A percentile compares a stretch with the other conserved stretches of the same genome.
Conservation (phyloP, 1,140 invertebrate species). For the Bombus turneri region DNA sequence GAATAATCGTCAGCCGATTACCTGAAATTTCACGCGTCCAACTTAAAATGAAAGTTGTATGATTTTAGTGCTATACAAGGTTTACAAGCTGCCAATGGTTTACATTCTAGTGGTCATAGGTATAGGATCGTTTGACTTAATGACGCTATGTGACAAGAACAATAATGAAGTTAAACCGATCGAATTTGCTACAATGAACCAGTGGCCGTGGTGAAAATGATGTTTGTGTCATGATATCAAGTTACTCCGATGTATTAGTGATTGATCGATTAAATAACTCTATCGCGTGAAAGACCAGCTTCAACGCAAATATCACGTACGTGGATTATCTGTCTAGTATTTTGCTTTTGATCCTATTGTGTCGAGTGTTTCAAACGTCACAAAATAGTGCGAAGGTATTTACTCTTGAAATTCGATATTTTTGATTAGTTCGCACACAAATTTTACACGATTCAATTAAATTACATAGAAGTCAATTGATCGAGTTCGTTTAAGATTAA, state of each 20-base stretch:
- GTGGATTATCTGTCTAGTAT: neutral
- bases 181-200: neutral
- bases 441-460: too few relatives aligned
- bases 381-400: too few relatives aligned
- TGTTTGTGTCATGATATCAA: slow-evolving; percentile 4
- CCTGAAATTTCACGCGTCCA: neutral
- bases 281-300: neutral
- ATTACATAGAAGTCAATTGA: too few relatives aligned
- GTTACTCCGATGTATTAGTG: neutral
- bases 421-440: too few relatives aligned
- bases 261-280: neutral
- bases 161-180: neutral
- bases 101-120: neutral
- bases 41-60: neutral
- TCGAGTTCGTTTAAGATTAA: too few relatives aligned
- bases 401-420: too few relatives aligned
- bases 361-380: neutral
- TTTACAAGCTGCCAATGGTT: neutral
- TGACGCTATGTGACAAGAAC: neutral
- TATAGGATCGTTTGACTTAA: neutral
- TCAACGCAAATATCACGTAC: neutral
- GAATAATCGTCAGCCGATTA: slow-evolving; percentile 18
- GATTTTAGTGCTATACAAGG: neutral
- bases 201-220: neutral
- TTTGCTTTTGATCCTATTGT: neutral